Evolutionary conservation across 2,113 vertebrate species (phyloP).

Genomic region (Caranx melampygus): DNA sequence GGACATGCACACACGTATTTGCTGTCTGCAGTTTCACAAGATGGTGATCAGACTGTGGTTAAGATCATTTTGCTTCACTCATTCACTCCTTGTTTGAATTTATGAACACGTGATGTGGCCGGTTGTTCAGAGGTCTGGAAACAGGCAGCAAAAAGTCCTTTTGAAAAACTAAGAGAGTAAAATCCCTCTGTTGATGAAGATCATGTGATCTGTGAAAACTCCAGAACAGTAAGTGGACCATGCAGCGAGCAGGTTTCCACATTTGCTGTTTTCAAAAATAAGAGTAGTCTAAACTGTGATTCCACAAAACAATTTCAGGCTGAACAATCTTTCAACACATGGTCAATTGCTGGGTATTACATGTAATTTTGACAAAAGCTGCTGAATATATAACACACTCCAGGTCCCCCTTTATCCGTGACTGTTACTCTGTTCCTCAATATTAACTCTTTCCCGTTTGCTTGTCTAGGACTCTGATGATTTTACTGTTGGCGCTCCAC

Average conservation of each 20-base stretch:
- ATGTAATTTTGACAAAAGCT: background rate
- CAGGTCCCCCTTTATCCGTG: background rate
- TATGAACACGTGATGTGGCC: background rate
- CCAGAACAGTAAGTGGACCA: background rate
- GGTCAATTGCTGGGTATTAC: background rate
- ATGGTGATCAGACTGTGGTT: too few relatives aligned
- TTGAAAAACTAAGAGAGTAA: background rate
- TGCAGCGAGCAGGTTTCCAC: background rate
- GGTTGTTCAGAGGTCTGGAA: background rate
- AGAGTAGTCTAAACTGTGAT: background rate
- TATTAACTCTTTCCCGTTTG: background rate
- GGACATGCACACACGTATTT: too few relatives aligned
- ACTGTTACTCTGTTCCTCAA: background rate
- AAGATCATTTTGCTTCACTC: background rate
- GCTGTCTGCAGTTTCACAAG: too few relatives aligned
- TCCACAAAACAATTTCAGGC: too few relatives aligned
- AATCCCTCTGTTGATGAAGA: background rate
- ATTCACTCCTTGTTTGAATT: background rate
- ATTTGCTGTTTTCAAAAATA: background rate
- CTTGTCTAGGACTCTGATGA: slow-evolving; percentile 25
- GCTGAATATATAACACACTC: background rate
- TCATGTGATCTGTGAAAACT: background rate
- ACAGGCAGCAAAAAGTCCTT: background rate
- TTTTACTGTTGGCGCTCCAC: slow-evolving; percentile 47
- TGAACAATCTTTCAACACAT: background rate